A percentile compares a stretch with the other conserved stretches of the same genome.
Conservation (phyloP, 2,888 invertebrate species). For the Stramonita haemastoma region DNA sequence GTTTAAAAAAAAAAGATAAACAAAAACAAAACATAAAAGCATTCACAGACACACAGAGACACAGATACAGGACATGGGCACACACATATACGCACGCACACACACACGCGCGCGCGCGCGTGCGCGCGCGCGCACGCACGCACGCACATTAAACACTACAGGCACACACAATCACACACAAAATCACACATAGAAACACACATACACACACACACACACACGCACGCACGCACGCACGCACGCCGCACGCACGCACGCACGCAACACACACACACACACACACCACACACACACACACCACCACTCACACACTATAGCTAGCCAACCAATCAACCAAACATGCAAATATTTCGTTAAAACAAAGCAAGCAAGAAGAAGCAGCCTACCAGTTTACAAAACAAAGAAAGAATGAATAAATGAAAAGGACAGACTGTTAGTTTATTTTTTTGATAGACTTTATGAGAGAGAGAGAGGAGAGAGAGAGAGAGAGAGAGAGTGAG, state of each 20-base stretch:
- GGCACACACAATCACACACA: constrained; percentile 29
- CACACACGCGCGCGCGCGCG: not conserved
- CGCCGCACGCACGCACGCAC: not conserved
- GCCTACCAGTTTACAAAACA: no score
- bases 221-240: constrained; percentile 12
- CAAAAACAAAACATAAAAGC: not conserved
- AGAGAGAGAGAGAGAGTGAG: not conserved
- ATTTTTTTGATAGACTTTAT: no score
- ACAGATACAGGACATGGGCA: no score
- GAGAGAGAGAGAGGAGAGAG: no score
- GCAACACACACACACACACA: constrained; percentile 29
- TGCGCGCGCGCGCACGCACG: constrained; percentile 20
- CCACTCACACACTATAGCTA: not conserved
- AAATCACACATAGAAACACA: constrained; percentile 12
- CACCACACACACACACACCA: constrained; percentile 30
- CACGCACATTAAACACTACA: constrained; percentile 14
- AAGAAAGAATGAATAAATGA: no score
- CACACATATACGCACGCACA: constrained; percentile 13
- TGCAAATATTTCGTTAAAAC: no score
- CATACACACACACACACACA: constrained; percentile 29
- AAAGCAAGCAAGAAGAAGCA: no score
- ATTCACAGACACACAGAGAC: constrained; percentile 11
- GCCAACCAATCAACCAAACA: no score
- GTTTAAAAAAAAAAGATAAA: not conserved
- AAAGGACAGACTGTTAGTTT: no score